phyloP scores from a whole-genome alignment of 1,140 invertebrate genomes.

The Magallana gigas region DNA sequence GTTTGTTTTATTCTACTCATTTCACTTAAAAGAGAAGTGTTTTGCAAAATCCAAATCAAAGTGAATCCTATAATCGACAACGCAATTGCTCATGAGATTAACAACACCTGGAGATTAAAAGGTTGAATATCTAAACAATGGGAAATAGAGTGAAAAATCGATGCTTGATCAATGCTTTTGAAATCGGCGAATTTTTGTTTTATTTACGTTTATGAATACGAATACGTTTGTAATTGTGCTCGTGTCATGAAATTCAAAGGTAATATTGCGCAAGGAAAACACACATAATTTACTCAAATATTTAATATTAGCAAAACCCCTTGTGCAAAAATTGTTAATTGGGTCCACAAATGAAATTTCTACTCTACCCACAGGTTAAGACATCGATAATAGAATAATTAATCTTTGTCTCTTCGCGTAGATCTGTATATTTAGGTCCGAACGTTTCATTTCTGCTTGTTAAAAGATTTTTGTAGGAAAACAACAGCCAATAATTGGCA shows the following conservation, averaged over 20 bases:
- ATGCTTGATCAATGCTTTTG: no score
- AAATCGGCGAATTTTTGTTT: no score
- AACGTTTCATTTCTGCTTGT: constrained; percentile 28
- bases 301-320: neutral
- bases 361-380: neutral
- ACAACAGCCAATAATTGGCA: neutral
- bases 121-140: neutral
- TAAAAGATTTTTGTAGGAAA: constrained; percentile 24
- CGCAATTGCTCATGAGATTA: neutral
- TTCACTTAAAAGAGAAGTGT: no score
- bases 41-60: no score
- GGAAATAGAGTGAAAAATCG: no score
- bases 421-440: constrained; percentile 19
- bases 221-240: neutral
- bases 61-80: no score
- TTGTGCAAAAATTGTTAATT: neutral
- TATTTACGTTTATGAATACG: no score
- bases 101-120: neutral
- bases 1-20: no score
- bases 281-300: neutral
- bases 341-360: neutral
- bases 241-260: neutral
- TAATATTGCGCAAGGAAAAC: neutral
- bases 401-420: constrained; percentile 6
- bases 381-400: neutral